Evolutionary conservation across 2,888 invertebrate species (phyloP).

Genomic region (Diadegma fenestrale): DNA sequence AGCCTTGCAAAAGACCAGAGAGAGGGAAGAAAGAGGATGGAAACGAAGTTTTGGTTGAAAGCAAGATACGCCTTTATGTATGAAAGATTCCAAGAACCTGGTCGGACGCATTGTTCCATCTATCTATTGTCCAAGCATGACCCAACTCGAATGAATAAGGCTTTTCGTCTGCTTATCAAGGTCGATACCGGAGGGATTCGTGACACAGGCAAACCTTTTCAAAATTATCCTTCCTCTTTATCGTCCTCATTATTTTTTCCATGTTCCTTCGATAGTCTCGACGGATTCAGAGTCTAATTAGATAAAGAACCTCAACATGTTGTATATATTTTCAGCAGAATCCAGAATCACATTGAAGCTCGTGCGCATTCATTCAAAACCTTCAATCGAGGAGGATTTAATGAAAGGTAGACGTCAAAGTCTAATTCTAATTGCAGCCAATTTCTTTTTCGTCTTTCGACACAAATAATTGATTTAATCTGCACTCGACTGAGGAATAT

Average conservation of each 20-base stretch:
- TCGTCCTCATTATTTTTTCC: conserved; percentile 64
- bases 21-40: conserved; percentile 46
- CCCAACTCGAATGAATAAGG: conserved; percentile 62
- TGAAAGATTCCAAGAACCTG: conserved; percentile 61
- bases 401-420: background rate
- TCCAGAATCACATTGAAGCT: background rate
- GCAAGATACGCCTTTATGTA: conserved; percentile 66
- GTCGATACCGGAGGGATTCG: conserved; percentile 68
- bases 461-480: conserved; percentile 34
- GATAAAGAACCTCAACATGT: background rate
- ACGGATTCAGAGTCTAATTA: conserved; percentile 18
- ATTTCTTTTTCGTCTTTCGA: conserved; percentile 18
- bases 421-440: conserved; percentile 19
- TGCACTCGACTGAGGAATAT: background rate
- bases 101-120: conserved; percentile 69
- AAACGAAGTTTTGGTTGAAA: conserved; percentile 64
- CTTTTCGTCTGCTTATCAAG: conserved; percentile 65
- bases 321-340: background rate
- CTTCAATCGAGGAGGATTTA: background rate
- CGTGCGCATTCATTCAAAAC: background rate
- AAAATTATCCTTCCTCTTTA: conserved; percentile 68
- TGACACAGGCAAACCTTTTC: conserved; percentile 41
- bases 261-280: conserved; percentile 65
- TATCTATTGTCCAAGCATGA: conserved; percentile 66
- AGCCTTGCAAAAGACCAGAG: background rate